Evolutionary conservation across 2,888 invertebrate genomes (phyloP).

Genomic region (Globia sparganii): DNA sequence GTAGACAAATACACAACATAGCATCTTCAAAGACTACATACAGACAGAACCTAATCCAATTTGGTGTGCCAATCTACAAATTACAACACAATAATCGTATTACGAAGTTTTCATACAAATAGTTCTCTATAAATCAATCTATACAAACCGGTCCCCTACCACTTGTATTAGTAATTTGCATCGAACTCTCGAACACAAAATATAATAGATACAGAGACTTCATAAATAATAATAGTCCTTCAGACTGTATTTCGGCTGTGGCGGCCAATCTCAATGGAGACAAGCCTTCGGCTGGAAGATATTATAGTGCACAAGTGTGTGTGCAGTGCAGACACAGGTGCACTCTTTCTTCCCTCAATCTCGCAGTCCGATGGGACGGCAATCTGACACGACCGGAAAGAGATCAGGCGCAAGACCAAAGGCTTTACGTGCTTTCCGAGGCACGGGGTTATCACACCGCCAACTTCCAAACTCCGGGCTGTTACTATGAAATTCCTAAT

Average conservation of each 20-base stretch:
- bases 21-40: conserved; percentile 34
- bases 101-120: conserved; percentile 62
- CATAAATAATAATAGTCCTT: not conserved
- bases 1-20: not conserved
- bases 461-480: not conserved
- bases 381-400: not conserved
- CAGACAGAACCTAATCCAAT: conserved; percentile 36
- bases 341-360: not conserved
- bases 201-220: not conserved
- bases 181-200: conserved; percentile 42
- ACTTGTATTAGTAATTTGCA: conserved; percentile 54
- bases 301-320: not conserved
- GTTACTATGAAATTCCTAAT: too few relatives aligned
- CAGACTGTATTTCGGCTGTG: too few relatives aligned
- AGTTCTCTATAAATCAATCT: conserved; percentile 57
- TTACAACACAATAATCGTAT: conserved; percentile 52
- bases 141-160: conserved; percentile 61
- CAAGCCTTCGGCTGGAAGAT: not conserved
- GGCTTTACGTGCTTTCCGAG: not conserved
- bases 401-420: not conserved
- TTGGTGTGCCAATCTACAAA: conserved; percentile 48
- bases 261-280: too few relatives aligned
- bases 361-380: not conserved
- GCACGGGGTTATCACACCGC: not conserved
- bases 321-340: not conserved